phyloP scores from a whole-genome alignment of 2,113 vertebrate genomes.

The Pavo muticus region DNA sequence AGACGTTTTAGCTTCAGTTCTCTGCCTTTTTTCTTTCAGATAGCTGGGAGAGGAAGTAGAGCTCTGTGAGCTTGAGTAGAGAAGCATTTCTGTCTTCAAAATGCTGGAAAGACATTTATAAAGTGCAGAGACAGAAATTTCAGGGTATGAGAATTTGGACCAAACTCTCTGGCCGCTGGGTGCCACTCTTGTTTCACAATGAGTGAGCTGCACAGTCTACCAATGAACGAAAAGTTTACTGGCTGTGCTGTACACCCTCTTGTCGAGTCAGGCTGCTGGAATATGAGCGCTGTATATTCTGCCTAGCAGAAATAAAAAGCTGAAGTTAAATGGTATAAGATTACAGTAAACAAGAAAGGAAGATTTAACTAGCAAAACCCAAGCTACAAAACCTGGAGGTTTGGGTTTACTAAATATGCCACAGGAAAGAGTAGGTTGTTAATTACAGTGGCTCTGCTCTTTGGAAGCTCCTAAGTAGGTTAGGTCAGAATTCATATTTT shows the following conservation, averaged over 20 bases:
- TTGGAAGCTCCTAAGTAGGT: not conserved
- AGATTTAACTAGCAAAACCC: slow-evolving; percentile 15
- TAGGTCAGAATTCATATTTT: not conserved
- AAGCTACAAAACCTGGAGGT: not conserved
- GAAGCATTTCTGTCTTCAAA: not conserved
- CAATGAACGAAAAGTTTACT: slow-evolving; percentile 43
- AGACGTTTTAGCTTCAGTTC: not conserved
- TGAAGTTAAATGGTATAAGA: slow-evolving; percentile 60
- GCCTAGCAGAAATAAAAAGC: slow-evolving; percentile 58
- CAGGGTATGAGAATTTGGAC: not conserved
- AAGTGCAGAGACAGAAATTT: not conserved
- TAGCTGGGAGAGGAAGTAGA: not conserved
- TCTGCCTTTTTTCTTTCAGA: not conserved
- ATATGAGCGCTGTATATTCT: not conserved
- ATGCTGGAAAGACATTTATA: not conserved
- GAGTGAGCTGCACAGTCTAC: not conserved
- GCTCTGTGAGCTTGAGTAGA: not conserved
- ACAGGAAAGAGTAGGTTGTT: not conserved
- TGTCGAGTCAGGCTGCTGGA: slow-evolving; percentile 47
- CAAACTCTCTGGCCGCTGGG: slow-evolving; percentile 63
- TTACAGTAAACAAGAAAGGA: slow-evolving; percentile 44
- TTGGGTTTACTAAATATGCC: not conserved
- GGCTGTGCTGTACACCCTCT: not conserved
- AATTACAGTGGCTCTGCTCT: not conserved
- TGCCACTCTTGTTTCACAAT: slow-evolving; percentile 73